Evolutionary conservation across 2,797 vertebrate species (phyloP), one percentile per base, ranked within the genome.

Genomic region (Labeo calbasu): DNA sequence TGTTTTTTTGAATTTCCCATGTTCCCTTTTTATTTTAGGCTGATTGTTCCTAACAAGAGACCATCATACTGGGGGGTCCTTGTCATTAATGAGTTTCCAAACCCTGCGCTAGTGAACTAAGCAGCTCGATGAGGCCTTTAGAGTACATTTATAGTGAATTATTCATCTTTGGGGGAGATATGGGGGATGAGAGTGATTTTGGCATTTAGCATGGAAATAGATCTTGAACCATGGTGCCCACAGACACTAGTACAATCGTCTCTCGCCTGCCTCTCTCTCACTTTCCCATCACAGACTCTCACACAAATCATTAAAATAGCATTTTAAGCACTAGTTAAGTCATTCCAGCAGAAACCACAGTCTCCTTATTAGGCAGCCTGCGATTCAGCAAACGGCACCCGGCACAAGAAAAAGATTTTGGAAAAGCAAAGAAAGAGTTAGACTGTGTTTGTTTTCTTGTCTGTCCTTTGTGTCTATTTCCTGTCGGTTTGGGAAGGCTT

Each of bases 341-440:
- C 86, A 90, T 91, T 93, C 92, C 88, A 86, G 91, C 90, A 92
- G 92, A 95, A 93, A 93, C 90, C 89, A 63, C 90, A 92, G 91
- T 84, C 88, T 57, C 91, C 91, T 81, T 86, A 86, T 91, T 89
- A 91, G 1, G 87, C 89, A 92, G 90, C 91, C 87, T 88, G 89
- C 86, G 83, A 83, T 63, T 82, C 78, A 71, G 82, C 84, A 69
- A 86, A 87, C 50, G 85, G 85, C 88, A 87, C 89, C 43, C 84
- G 1, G 71, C 84, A 43, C 73, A 32, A 75, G 88, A 89, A 91
- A 86, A 63, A 76, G 63, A 66, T 85, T 89, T 85, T 86, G 81
- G 80, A 92, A 90, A 91, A 85, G 88, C 89, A 90, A 91, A 91
- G 87, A 88, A 75, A 85, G 85, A 90, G 89, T 90, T 90, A 85